Base-by-base conservation (phyloP, 2,113 vertebrate species). In the Sander vitreus region DNA sequence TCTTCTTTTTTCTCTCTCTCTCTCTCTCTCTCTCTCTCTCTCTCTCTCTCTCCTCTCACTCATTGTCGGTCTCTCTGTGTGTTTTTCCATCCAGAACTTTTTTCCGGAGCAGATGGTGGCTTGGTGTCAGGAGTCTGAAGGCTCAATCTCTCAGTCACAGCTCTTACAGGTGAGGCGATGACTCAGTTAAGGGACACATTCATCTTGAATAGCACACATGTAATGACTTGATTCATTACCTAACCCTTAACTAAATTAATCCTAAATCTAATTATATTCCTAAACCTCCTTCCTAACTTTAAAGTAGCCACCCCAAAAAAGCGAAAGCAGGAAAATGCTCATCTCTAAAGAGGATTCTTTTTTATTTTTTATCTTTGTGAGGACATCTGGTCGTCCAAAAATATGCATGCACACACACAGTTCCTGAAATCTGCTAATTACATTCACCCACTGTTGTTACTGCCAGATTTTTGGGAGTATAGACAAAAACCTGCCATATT, bases 51-150 rank as follows among this genome's bases (percentile, higher is more conserved):
- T 33, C 66, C 65, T 65, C 66, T 53, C 57, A 15, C 23, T 85
- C 67, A 68, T 60, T 79, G 36, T 76, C 25, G 3, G 0, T 39
- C 19, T 80, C 18, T 76, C n/a, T 64, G 12, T 85, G 57, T 88
- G 14, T 89, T 63, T 88, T 71, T 88, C 76, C 85, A 69, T 84
- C 50, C 89, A 99, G 97, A 97, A 96, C 93, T 99, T 98, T 93
- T 99, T 99, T 86, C 98, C 98, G 36, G 98, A 99, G 58, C 97
- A 99, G 91, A 99, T 99, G 97, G 97, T 98, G 76, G 95, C 96
- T 45, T 97, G 97, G 96, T 98, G 97, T 93, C 97, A 98, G 79
- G 97, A 97, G 85, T 95, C 97, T 36, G 97, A 99, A 21, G 97
- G 97, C 80, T 95, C 96, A 67, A 96, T 97, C 90, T 96, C 97